phyloP scores from a whole-genome alignment of 2,113 vertebrate species.

The Laterallus jamaicensis region DNA sequence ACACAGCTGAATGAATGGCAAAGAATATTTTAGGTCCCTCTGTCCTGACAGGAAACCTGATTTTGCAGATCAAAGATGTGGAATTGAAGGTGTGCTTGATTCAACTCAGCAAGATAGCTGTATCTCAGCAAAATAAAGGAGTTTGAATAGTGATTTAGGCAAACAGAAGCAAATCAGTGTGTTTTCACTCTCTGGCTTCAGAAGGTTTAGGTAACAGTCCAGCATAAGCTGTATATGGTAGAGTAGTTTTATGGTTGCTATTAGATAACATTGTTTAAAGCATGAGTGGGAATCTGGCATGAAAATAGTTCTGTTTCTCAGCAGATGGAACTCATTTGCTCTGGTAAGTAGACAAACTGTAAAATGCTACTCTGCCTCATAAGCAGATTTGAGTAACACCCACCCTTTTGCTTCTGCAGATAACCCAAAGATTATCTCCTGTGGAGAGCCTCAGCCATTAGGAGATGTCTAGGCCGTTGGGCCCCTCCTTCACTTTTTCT shows the following conservation, averaged over 20 bases:
- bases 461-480: not conserved
- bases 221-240: not conserved
- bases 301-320: not conserved
- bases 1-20: not conserved
- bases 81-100: not conserved
- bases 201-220: not conserved
- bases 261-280: slow-evolving; percentile 23
- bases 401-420: slow-evolving; percentile 8
- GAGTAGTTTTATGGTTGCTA: not conserved
- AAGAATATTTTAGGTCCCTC: not conserved
- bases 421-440: not conserved
- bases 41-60: not conserved
- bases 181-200: not conserved
- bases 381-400: slow-evolving; percentile 16
- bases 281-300: not conserved
- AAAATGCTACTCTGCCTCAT: slow-evolving; percentile 24
- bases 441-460: not conserved
- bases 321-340: slow-evolving; percentile 28
- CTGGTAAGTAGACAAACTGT: slow-evolving; percentile 33
- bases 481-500: not conserved
- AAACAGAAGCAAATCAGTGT: not conserved
- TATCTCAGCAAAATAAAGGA: not conserved
- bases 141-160: not conserved
- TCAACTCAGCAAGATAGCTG: not conserved
- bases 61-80: not conserved